Conservation (phyloP, 53 echinoderm and acorn worm species). For the Holothuria scabra region DNA sequence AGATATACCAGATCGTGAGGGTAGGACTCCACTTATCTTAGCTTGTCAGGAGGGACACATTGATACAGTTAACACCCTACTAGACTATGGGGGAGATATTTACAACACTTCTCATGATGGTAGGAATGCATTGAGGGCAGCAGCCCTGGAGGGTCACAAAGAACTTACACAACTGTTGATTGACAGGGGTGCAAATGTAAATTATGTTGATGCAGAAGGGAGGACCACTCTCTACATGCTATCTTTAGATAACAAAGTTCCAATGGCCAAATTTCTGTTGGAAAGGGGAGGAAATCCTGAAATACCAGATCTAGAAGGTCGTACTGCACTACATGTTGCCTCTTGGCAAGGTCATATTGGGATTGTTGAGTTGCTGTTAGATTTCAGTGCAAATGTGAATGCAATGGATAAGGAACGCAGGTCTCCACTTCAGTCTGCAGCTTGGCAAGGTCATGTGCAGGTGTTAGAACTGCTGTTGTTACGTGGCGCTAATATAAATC, state of each 20-base stretch:
- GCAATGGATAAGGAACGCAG: slow-evolving; percentile 87
- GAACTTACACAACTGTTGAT: slow-evolving; percentile 77
- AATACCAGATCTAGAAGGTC: slow-evolving; percentile 85
- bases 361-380: slow-evolving; percentile 80
- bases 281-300: slow-evolving; percentile 80
- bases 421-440: slow-evolving; percentile 95
- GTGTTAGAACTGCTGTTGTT: slow-evolving; percentile 78
- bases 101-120: slow-evolving; percentile 90
- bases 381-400: slow-evolving; percentile 75
- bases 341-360: slow-evolving; percentile 98
- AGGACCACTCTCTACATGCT: slow-evolving; percentile 95
- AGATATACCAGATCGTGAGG: slow-evolving; percentile 93
- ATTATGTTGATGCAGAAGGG: slow-evolving; percentile 97
- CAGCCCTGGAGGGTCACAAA: slow-evolving; percentile 86
- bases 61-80: slow-evolving; percentile 73
- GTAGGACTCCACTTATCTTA: slow-evolving; percentile 89
- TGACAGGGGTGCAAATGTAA: slow-evolving; percentile 75
- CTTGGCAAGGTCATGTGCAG: slow-evolving; percentile 97
- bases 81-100: slow-evolving; percentile 78
- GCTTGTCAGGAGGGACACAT: slow-evolving; percentile 96
- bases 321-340: slow-evolving; percentile 95
- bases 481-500: slow-evolving; percentile 84
- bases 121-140: slow-evolving; percentile 80
- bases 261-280: slow-evolving; percentile 81
- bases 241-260: slow-evolving; percentile 88